A percentile compares a stretch with the other conserved stretches of the same genome.
Evolutionary conservation across 2,113 vertebrate genomes (phyloP).

Genomic region (Dinomys branickii): DNA sequence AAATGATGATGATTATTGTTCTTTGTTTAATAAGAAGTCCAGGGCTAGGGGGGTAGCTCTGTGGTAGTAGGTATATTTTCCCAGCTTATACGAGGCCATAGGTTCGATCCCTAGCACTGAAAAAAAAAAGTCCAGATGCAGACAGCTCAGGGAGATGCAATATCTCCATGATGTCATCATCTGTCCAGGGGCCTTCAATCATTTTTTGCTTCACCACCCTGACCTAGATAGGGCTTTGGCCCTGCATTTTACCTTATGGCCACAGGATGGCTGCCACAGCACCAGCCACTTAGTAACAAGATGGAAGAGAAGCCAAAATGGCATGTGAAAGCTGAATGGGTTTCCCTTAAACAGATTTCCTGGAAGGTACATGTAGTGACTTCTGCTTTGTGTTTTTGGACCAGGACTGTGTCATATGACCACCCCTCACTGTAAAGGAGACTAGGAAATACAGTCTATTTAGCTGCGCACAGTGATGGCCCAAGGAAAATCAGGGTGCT

Average conservation of each 20-base stretch:
- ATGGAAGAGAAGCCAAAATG: not conserved
- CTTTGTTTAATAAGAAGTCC: not conserved
- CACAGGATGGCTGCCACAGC: not conserved
- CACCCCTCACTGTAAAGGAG: not conserved
- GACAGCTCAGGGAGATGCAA: not conserved
- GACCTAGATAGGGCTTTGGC: not conserved
- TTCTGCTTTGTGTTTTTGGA: not conserved
- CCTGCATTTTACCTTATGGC: not conserved
- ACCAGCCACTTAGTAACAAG: not conserved
- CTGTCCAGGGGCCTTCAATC: not conserved
- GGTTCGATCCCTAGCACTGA: not conserved
- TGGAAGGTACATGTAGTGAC: not conserved
- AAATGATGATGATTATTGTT: not conserved
- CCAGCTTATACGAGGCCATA: not conserved
- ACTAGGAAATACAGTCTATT: not conserved
- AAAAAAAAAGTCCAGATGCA: not conserved
- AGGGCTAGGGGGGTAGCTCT: not conserved
- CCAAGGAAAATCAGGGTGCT: not conserved
- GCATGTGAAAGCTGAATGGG: not conserved
- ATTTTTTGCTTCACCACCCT: not conserved
- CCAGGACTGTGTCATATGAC: not conserved
- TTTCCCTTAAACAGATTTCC: not conserved
- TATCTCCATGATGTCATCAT: not conserved
- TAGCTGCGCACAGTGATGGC: not conserved
- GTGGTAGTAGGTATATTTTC: not conserved